These are phyloP conservation scores for Aphelocoma californica DNA, from an alignment of 2,797 vertebrate genomes.

Conservation along the genomic window DNA sequence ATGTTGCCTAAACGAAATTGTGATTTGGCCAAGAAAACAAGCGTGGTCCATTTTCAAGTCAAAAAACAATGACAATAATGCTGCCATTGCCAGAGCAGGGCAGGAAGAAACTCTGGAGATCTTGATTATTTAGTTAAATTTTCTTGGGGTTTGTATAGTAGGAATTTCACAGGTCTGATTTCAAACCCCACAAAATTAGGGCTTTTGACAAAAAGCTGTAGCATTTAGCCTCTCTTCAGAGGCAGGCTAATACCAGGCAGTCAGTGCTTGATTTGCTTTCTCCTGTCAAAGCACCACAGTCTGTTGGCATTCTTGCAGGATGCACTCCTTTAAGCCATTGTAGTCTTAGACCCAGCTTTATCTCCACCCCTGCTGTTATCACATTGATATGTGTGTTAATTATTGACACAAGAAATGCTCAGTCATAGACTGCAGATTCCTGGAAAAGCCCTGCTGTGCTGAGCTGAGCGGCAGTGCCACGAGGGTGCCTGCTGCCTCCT, in stretches of 20 bases:
- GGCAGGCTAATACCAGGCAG: background rate
- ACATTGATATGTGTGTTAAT: constrained; percentile 56
- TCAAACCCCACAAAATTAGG: background rate
- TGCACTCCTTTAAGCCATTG: background rate
- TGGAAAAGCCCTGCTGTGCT: background rate
- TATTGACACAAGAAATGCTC: constrained; percentile 49
- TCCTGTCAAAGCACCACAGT: background rate
- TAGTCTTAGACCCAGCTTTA: constrained; percentile 1
- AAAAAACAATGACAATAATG: background rate
- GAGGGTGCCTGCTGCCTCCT: background rate
- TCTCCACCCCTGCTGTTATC: constrained; percentile 33
- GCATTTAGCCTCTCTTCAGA: background rate
- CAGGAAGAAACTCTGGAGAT: background rate
- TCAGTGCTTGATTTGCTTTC: background rate
- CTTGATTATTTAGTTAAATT: background rate
- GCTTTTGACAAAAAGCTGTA: background rate
- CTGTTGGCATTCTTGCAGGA: background rate
- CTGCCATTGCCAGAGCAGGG: background rate
- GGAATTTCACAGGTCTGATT: background rate
- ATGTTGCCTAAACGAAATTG: background rate
- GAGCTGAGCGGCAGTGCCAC: fast-evolving
- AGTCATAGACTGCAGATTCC: background rate
- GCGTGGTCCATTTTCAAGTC: background rate
- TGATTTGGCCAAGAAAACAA: constrained; percentile 37
- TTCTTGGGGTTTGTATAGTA: background rate